Evolutionary conservation across 2,888 invertebrate genomes (phyloP), one percentile per base, ranked within the genome.

Genomic region (Aethes cnicana): DNA sequence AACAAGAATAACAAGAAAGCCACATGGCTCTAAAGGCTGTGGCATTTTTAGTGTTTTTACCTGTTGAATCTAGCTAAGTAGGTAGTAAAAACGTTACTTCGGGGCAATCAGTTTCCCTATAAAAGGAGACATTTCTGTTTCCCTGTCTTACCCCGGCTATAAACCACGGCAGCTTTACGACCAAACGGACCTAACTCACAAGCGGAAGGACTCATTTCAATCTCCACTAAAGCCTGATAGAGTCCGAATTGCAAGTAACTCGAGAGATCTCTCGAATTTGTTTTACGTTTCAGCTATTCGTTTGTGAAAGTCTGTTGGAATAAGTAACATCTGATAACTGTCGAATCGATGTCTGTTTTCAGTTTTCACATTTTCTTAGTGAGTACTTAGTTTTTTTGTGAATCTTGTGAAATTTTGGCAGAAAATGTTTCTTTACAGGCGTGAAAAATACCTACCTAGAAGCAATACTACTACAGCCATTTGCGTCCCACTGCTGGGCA

Each of bases 311-410:
- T 33, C 25, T 48, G 25, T 33, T 26, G 48, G 48, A 41, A 26
- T 48, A 48, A 48, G 33, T 12, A 41, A 42, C 48, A 41, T 48
- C 42, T 48, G 48, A 48, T 48, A 48, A 48, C 18, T 26, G 25
- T 4, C 11, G 9, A 9, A n/a, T n/a, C n/a, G n/a, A n/a, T n/a
- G n/a, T n/a, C n/a, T n/a, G n/a, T n/a, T n/a, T n/a, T n/a, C n/a
- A n/a, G n/a, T n/a, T n/a, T n/a, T n/a, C n/a, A n/a, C n/a, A n/a
- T n/a, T n/a, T n/a, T n/a, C n/a, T n/a, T n/a, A n/a, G n/a, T n/a
- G n/a, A n/a, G n/a, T n/a, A n/a, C n/a, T n/a, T n/a, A n/a, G n/a
- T n/a, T n/a, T n/a, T n/a, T n/a, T n/a, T n/a, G n/a, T n/a, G n/a
- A n/a, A n/a, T n/a, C n/a, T n/a, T n/a, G n/a, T n/a, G n/a, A n/a